Percentiles rank a stretch among this genome's conserved stretches.
Conservation (phyloP, 2,113 vertebrate genomes). For the Chlorodrepanis virens region DNA sequence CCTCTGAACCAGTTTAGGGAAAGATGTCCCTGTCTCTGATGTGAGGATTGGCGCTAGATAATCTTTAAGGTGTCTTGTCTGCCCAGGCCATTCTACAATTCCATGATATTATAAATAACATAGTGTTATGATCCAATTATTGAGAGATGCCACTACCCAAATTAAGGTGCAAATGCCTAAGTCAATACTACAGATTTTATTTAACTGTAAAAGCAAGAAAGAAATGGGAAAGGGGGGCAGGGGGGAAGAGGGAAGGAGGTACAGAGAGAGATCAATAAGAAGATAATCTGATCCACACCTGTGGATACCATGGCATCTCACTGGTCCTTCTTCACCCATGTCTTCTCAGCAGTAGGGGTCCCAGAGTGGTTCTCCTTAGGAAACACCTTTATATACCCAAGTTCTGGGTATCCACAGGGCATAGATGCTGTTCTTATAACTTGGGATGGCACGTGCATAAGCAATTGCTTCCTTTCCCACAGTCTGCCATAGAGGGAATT, state of each 20-base stretch:
- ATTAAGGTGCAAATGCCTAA: not conserved
- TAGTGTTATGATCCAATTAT: rapidly evolving
- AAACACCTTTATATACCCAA: not conserved
- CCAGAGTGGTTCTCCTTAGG: not conserved
- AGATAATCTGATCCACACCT: not conserved
- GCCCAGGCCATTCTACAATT: not conserved
- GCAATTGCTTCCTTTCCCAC: not conserved
- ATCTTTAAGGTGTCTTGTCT: not conserved
- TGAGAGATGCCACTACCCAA: not conserved
- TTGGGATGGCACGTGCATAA: not conserved
- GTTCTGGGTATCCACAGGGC: not conserved
- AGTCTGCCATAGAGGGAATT: not conserved
- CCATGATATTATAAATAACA: not conserved
- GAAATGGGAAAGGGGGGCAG: rapidly evolving
- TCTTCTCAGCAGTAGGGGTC: not conserved
- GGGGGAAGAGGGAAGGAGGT: not conserved
- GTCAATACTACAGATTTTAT: not conserved
- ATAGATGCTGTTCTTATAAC: not conserved
- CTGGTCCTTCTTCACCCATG: not conserved
- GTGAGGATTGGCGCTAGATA: not conserved
- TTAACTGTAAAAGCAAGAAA: not conserved
- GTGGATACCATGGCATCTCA: rapidly evolving
- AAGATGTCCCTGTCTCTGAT: not conserved
- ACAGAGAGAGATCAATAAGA: not conserved
- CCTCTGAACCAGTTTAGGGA: not conserved